Base-by-base conservation (phyloP, 2,888 invertebrate genomes). In the Melieria picta region DNA sequence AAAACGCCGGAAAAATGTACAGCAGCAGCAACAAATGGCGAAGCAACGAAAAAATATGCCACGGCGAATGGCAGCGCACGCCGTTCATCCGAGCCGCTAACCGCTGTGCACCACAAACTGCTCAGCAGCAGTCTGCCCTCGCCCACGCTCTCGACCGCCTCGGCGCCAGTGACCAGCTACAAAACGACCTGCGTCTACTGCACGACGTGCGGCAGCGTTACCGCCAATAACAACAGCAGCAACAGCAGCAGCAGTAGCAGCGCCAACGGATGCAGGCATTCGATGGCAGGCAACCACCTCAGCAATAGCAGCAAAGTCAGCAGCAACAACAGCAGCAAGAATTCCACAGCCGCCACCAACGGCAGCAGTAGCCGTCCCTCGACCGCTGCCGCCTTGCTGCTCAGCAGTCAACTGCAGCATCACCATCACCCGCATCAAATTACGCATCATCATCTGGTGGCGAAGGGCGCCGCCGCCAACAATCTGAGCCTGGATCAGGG, bases 401-500 rank as follows among this genome's bases (percentile, higher is more conserved):
- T 72, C 30, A 65, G 60, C 72, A 68, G 65, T 66, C 71, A 69
- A 47, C 67, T 70, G 11, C 71, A 71, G 45, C 73, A 73, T 43
- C 76, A 74, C 56, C 81, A 80, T 64, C 80, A 77, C 56, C 74
- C 79, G 74, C 81, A 79, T 57, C 80, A 65, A 13, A 69, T 72
- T 13, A 60, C 80, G 45, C 80, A 81, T 68, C 81, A 81, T 61
- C 77, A 68, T 30, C 70, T 72, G 46, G 82, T 80, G 62, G 80
- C 80, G 47, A 85, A 82, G 76, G 84, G 81, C 72, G 81, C 83
- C 68, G 81, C 85, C 69, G 80, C 85, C 79, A 86, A 83, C 81
- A 86, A 82, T 79, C 77, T 86, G 75, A 85, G 83, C 67, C 78
- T 86, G 78, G 87, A 87, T 79, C 87, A 87, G 82, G 86, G 87